Evolutionary conservation across 1,140 invertebrate species (phyloP), one percentile per base, ranked within the genome.

Genomic region (Leguminivora glycinivorella): DNA sequence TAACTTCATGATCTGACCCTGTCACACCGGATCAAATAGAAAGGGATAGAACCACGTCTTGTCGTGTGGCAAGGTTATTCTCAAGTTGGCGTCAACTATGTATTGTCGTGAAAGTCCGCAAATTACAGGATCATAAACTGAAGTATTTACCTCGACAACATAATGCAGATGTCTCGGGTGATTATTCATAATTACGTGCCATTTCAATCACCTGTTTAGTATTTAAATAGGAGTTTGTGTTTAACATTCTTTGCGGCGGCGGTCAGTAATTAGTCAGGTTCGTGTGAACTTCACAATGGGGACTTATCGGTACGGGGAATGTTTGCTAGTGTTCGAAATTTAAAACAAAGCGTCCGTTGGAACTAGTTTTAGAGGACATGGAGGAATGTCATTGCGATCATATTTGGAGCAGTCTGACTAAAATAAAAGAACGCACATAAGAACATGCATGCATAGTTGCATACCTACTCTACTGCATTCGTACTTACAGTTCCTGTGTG

Each of bases 261-360:
- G 58, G n/a, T n/a, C 25, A 29, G 58, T 31, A 63, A 63, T 63
- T 63, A 63, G 58, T 63, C 58, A 19, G 58, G 4, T 26, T 31
- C 56, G 24, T 29, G 58, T 29, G 29, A 63, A 63, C 26, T 6
- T 31, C 25, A 63, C 58, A 63, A 63, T 63, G 17, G 58, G 25
- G n/a, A 63, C 58, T 17, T 29, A 63, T 63, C n/a, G 26, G 26
- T 63, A 31, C 58, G 25, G n/a, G n/a, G 58, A 63, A 63, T 63
- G 58, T 63, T 63, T 14, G 25, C 25, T 12, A 63, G 31, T 63
- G 24, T 22, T 29, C 5, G 7, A 29, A 29, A 29, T 24, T 63
- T 19, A 29, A 29, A 10, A 25, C 25, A 26, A 26, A 29, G 40
- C 4, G 43, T 4, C 1, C n/a, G 6, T 52, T 52, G 47, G 22